Base-by-base conservation (phyloP, 2,113 vertebrate species). In the Chamaetylas fuelleborni region DNA sequence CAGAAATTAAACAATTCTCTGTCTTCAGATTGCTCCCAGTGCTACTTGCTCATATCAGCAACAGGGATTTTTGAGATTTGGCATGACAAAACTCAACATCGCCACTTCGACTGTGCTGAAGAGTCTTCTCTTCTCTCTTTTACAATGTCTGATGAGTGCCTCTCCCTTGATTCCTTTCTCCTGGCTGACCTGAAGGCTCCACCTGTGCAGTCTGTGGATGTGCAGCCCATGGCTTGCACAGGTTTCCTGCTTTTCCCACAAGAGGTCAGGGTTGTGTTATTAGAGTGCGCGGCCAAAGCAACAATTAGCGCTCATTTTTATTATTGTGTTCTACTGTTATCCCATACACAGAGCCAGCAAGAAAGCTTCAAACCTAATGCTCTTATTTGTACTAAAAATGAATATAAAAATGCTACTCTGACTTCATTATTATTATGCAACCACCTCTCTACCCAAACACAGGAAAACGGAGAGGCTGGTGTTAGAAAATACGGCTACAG, bases 211-310 rank as follows among this genome's bases (percentile, higher is more conserved):
- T 1, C 34, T 29, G 50, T 50, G 53, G 51, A 53, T 24, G 14
- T 8, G 38, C 54, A 86, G 73, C 34, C 84, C 86, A 64, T 0
- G 36, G 48, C 33, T 82, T 73, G 73, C 64, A 76, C 86, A 94
- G 95, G 82, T 94, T 97, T 88, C 95, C 77, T 62, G 77, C n/a
- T 96, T 90, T 97, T 96, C 96, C 97, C 97, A 97, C 96, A 95
- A 97, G 97, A 97, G 97, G 97, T 97, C 97, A 97, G 97, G 86
- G 93, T 97, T 97, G 97, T 96, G 96, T 97, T 93, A 97, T 96
- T 83, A 43, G 66, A 97, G 38, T 42, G 56, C 6, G 2, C 0
- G 19, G 74, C 65, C 92, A 81, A 89, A 71, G 45, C 53, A 84
- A 56, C 88, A 95, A 92, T 93, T 96, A 93, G 29, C 8, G 2